Conservation (phyloP, 2,797 vertebrate species). For the Orientallactaga sibirica region DNA sequence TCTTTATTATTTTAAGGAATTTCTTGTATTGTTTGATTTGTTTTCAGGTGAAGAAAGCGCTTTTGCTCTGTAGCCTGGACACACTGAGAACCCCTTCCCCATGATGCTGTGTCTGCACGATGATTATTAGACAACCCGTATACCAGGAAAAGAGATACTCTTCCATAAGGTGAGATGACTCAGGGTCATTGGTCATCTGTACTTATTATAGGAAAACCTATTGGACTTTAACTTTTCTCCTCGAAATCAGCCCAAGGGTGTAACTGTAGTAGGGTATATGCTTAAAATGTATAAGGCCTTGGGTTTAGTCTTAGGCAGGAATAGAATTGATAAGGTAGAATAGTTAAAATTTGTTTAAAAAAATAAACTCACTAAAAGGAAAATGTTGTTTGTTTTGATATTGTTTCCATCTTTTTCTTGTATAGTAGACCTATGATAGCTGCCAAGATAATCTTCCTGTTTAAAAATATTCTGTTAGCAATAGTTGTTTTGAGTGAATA, state of each 20-base stretch:
- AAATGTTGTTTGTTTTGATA: slow-evolving; percentile 12
- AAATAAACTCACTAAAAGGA: slow-evolving; percentile 15
- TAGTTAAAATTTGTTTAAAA: neutral
- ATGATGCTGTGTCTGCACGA: slow-evolving; percentile 85
- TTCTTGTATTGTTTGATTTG: neutral
- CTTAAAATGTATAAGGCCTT: neutral
- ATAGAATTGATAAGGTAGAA: neutral
- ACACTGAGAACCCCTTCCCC: neutral
- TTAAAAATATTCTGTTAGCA: slow-evolving; percentile 28
- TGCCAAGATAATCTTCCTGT: slow-evolving; percentile 23
- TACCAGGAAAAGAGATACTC: slow-evolving; percentile 81
- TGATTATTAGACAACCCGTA: slow-evolving; percentile 81
- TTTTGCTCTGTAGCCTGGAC: slow-evolving; percentile 63
- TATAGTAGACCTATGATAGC: slow-evolving; percentile 54
- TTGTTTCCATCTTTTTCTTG: slow-evolving; percentile 58
- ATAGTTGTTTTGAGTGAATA: neutral
- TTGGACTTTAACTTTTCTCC: slow-evolving; percentile 48
- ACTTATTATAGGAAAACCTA: slow-evolving; percentile 43
- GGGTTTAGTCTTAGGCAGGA: neutral
- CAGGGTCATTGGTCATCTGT: slow-evolving; percentile 16
- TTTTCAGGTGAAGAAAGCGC: slow-evolving; percentile 80
- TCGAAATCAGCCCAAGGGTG: neutral
- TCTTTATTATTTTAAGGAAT: neutral
- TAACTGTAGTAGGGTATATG: neutral
- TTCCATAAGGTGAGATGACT: slow-evolving; percentile 85